Base-by-base conservation (phyloP, 1,140 invertebrate species). In the Luehdorfia chinensis region DNA sequence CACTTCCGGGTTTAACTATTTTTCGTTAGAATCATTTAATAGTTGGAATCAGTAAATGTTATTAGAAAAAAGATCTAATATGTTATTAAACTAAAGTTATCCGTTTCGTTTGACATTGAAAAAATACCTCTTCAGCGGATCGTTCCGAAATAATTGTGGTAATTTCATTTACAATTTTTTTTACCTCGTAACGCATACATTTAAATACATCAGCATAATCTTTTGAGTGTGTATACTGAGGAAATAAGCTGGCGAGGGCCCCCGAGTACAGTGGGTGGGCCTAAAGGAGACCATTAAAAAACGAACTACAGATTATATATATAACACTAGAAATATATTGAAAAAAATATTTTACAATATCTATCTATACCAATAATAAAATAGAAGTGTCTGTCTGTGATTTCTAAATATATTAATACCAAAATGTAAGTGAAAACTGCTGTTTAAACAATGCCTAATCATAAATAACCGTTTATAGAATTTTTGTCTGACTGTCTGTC, bases 141-240 rank as follows among this genome's bases (percentile, higher is more conserved):
- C 52, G 59, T 60, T 27, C 50, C 57, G 52, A 70, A 68, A 73
- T 71, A 74, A 75, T 73, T 66, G 57, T 61, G 64, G 60, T 73
- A 75, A 75, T 75, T 72, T 70, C 59, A 62, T 69, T 65, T 64
- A 66, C 59, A 73, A 67, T 67, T 65, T 50, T n/a, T 32, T 47
- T 43, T 50, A 61, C 56, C 47, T 64, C 56, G 47, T 30, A 47
- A 28, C 58, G 69, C 62, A 70, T 73, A 65, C 30, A 74, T 78
- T 76, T 79, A 66, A 79, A 79, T 75, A 65, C 46, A 66, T 76
- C 73, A 71, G 39, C 65, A 76, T 76, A 71, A 66, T 71, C 56
- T 69, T 43, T 64, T 55, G 58, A 62, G 48, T 63, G 57, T 47
- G 37, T 28, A 41, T 27, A 21, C 21, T 16, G 14, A 5, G 37